Evolutionary conservation across 2,888 invertebrate species (phyloP), one percentile per base, ranked within the genome.

Genomic region (Mesorhabditis spiculigera): DNA sequence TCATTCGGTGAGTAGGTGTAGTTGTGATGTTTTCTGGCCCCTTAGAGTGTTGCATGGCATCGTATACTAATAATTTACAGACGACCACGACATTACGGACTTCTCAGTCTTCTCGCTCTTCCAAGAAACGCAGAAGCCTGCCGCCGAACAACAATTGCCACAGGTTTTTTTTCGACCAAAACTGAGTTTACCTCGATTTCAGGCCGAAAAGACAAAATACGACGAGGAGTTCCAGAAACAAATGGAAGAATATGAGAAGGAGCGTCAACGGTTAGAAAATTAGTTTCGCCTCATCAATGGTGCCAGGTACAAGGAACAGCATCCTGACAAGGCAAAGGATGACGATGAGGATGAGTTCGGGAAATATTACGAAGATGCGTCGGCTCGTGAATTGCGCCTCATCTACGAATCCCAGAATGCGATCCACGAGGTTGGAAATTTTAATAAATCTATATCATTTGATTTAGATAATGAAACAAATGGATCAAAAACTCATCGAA

Each of bases 71-170:
- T 13, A 50, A 50, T 45, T 92, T 82, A 91, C 92, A 82, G 97
- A 97, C 89, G 97, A 98, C 88, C 97, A 97, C 83, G 97, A 98
- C 89, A 93, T 95, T 58, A 90, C 93, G 72, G 93, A 95, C 70
- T 92, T 97, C 87, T 89, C 95, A 70, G 93, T 95, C 5, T 91
- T 91, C 16, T 94, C 94, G 71, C 88, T 95, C 72, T 91, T 92
- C 87, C 87, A 90, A 13, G 91, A 90, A 42, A 89, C 90, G 77
- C 82, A 86, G 13, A 77, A 81, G 4, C 77, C 82, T 69, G 78
- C 80, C 68, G 80, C 73, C 6, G 75, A 74, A n/a, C 72, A 74
- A 16, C 78, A 79, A 65, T 72, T 79, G 65, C 78, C 76, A 44
- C 74, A 74, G n/a, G 58, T 50, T 10, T 90, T 71, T n/a, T n/a